A percentile compares a stretch with the other conserved stretches of the same genome.
Evolutionary conservation across 2,797 vertebrate species (phyloP).

Genomic region (Telmatherina bonti): DNA sequence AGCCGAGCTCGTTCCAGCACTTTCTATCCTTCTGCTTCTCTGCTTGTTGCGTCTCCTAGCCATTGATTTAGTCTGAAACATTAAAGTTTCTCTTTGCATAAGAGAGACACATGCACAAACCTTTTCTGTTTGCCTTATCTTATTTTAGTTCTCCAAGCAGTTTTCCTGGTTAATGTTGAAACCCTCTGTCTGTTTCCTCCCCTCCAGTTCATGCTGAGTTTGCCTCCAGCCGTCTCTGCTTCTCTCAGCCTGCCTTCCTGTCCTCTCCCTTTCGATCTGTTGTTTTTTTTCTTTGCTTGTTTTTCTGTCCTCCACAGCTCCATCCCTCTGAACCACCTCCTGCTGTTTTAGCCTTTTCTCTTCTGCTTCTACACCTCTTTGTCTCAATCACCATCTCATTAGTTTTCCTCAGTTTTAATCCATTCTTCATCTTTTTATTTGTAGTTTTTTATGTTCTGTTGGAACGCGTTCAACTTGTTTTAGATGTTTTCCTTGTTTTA

Average conservation of each 20-base stretch:
- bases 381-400: not conserved
- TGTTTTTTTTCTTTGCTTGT: constrained; percentile 69
- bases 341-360: constrained; percentile 3
- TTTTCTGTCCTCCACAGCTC: constrained; percentile 66
- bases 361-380: not conserved
- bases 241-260: constrained; percentile 65
- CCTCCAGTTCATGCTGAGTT: constrained; percentile 64
- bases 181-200: constrained; percentile 38
- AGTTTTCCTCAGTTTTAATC: not conserved
- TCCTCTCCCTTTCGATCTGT: constrained; percentile 71
- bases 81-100: not conserved
- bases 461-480: too few relatives aligned
- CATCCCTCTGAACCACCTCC: constrained; percentile 24
- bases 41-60: constrained; percentile 43
- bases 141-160: constrained; percentile 2
- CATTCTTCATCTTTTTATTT: too few relatives aligned
- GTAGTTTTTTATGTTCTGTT: too few relatives aligned
- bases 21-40: constrained; percentile 36
- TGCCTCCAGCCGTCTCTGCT: constrained; percentile 61
- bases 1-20: constrained; percentile 62
- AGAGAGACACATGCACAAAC: too few relatives aligned
- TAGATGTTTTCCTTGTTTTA: too few relatives aligned
- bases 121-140: not conserved
- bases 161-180: constrained; percentile 30
- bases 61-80: too few relatives aligned